These are phyloP conservation scores for Coremacera marginata DNA, from an alignment of 2,888 invertebrate genomes.

Conservation along the genomic window DNA sequence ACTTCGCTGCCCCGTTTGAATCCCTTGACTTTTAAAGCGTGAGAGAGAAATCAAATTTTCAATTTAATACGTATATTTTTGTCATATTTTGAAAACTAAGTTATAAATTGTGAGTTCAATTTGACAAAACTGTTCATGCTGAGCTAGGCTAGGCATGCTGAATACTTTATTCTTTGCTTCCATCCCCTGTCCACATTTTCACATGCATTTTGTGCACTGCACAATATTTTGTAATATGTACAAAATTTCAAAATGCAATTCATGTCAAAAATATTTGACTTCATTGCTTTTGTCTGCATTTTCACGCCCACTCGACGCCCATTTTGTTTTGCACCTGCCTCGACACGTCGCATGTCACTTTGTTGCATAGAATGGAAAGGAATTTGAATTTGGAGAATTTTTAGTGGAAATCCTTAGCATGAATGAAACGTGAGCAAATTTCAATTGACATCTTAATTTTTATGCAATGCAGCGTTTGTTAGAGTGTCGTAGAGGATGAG, in stretches of 20 bases:
- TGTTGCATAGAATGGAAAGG: background rate
- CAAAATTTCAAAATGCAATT: constrained; percentile 23
- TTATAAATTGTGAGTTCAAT: too few species aligned
- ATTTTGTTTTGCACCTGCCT: background rate
- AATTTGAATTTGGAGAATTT: constrained; percentile 30
- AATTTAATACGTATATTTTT: too few species aligned
- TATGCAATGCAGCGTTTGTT: background rate
- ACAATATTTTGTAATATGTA: too few species aligned
- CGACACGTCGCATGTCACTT: background rate
- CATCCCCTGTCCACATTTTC: too few species aligned
- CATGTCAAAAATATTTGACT: constrained; percentile 27
- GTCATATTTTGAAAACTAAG: too few species aligned
- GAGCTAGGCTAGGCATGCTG: too few species aligned
- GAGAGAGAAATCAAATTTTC: too few species aligned
- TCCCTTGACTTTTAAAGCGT: too few species aligned
- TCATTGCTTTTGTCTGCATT: background rate
- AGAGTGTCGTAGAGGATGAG: background rate
- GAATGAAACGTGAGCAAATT: constrained; percentile 26
- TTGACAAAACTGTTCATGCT: too few species aligned
- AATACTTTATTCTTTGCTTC: too few species aligned
- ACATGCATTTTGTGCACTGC: too few species aligned
- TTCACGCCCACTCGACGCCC: background rate
- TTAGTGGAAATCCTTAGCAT: constrained; percentile 16
- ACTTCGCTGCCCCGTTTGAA: too few species aligned
- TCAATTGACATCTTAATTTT: constrained; percentile 23